These are phyloP conservation scores for Salvelinus sp. DNA, from an alignment of 2,113 vertebrate genomes.

Conservation along the genomic window DNA sequence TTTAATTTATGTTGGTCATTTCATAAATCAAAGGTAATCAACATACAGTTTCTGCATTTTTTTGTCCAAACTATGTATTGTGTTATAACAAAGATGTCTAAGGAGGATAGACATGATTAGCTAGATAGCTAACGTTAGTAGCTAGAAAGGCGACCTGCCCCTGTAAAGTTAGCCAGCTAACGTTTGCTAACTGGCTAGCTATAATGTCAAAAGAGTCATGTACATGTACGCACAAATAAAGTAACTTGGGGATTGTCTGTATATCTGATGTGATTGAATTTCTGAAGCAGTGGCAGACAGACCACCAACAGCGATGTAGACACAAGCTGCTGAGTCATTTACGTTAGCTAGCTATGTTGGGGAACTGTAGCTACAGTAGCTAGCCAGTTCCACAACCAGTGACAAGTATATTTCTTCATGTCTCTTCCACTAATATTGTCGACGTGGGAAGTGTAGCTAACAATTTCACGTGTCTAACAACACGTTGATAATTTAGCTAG, in stretches of 20 bases:
- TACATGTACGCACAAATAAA: background rate
- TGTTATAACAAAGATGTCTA: constrained; percentile 9
- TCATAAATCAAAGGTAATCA: constrained; percentile 67
- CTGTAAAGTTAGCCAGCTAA: constrained; percentile 24
- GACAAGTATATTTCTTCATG: too few species aligned
- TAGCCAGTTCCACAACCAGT: too few species aligned
- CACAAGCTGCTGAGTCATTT: constrained; percentile 74
- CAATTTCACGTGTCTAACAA: too few species aligned
- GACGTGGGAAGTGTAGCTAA: too few species aligned
- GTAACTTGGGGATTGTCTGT: background rate
- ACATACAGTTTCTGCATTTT: background rate
- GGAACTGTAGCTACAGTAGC: too few species aligned
- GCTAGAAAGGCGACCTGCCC: background rate
- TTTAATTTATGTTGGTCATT: constrained; percentile 19
- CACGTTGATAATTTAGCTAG: constrained; percentile 1
- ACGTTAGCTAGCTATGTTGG: constrained; percentile 53
- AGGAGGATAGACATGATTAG: constrained; percentile 2
- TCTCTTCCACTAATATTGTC: too few species aligned
- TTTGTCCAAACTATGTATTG: background rate
- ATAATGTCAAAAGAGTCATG: background rate
- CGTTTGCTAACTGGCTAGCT: constrained; percentile 4
- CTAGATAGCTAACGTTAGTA: background rate
- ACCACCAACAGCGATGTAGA: background rate
- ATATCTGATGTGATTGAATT: background rate
- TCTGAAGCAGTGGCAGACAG: background rate